These are phyloP conservation scores for Oncopodura yosiiana DNA, from an alignment of 1,140 invertebrate species.

Conservation along the genomic window DNA sequence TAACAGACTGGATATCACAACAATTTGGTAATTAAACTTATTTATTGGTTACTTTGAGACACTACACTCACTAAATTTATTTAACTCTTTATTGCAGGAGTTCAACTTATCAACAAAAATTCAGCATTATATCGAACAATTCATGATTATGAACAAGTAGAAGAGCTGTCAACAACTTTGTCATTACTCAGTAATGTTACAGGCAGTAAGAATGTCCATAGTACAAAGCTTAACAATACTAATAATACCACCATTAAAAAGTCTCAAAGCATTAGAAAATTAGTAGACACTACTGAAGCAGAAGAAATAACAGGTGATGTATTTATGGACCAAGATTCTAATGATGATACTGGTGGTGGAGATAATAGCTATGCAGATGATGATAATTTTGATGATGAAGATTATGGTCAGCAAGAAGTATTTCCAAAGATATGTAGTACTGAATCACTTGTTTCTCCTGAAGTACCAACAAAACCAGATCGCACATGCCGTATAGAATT, in stretches of 20 bases:
- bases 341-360: background rate
- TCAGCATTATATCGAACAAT: conserved; percentile 8
- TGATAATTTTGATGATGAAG: too few relatives aligned
- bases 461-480: too few relatives aligned
- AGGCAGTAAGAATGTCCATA: background rate
- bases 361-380: background rate
- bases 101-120: conserved; percentile 20
- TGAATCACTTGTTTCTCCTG: too few relatives aligned
- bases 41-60: too few relatives aligned
- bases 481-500: too few relatives aligned
- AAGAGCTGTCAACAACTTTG: conserved; percentile 7
- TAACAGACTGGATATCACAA: background rate
- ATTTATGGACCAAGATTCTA: background rate
- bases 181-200: conserved; percentile 3
- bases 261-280: background rate
- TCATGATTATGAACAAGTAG: conserved; percentile 18
- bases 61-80: background rate
- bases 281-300: background rate
- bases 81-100: conserved; percentile 1
- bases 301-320: background rate
- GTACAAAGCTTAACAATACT: background rate
- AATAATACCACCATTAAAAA: background rate
- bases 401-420: too few relatives aligned
- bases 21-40: conserved; percentile 3
- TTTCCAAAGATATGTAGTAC: too few relatives aligned